These are phyloP conservation scores for Babylonia areolata DNA, from an alignment of 1,140 invertebrate species.

Conservation along the genomic window DNA sequence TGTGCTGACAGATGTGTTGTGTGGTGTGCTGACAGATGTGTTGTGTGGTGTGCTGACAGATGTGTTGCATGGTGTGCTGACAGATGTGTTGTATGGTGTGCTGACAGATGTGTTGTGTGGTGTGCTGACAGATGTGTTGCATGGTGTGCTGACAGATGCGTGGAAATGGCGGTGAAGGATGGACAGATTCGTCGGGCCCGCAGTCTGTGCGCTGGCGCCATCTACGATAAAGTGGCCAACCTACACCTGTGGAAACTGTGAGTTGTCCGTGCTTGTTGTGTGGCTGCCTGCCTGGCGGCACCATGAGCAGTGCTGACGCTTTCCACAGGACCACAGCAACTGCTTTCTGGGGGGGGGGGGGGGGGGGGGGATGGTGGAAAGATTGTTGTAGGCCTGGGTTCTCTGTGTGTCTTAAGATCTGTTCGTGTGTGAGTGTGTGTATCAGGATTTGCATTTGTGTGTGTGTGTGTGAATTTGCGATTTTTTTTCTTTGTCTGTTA, in stretches of 20 bases:
- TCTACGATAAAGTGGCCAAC: constrained; percentile 48
- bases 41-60: no score
- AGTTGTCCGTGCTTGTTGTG: constrained; percentile 34
- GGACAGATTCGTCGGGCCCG: constrained; percentile 47
- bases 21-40: no score
- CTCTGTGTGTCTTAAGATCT: not conserved
- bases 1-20: no score
- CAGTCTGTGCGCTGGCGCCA: constrained; percentile 52
- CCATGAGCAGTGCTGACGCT: no score
- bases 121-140: no score
- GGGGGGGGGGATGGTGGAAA: no score
- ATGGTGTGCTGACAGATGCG: not conserved
- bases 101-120: no score
- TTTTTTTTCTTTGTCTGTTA: no score
- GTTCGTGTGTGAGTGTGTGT: not conserved
- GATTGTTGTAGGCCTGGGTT: not conserved
- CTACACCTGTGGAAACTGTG: constrained; percentile 63
- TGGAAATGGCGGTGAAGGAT: constrained; percentile 41
- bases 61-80: no score
- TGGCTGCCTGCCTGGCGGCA: not conserved
- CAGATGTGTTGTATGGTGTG: no score
- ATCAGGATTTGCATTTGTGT: not conserved
- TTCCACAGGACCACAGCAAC: no score
- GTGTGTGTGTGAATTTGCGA: no score
- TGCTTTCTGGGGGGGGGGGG: not conserved